Evolutionary conservation across 2,113 vertebrate species (phyloP).

Genomic region (Campylomormyrus tamandua): DNA sequence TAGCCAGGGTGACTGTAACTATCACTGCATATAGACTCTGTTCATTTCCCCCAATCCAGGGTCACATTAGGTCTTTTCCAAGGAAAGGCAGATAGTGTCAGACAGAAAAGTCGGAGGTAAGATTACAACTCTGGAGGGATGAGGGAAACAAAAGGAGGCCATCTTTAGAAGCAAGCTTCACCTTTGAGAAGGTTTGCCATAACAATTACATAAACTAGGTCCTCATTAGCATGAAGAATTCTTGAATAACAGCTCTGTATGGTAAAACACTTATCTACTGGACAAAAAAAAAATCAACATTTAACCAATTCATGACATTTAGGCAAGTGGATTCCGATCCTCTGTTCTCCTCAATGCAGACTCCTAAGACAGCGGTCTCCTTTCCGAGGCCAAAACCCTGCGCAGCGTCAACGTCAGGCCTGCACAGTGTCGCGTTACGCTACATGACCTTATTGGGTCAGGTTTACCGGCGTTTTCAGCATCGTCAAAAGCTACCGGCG

Average conservation of each 20-base stretch:
- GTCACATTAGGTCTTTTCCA: neutral
- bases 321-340: neutral
- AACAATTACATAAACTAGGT: neutral
- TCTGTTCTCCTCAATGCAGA: neutral
- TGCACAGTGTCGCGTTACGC: neutral
- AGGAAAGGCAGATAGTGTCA: neutral
- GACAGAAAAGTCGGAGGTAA: neutral
- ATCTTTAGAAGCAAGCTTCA: neutral
- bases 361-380: neutral
- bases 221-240: neutral
- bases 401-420: slow-evolving; percentile 11
- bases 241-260: neutral
- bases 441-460: slow-evolving; percentile 14
- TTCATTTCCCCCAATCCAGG: neutral
- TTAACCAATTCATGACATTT: neutral
- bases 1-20: neutral
- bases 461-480: neutral
- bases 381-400: neutral
- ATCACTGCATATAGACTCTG: neutral
- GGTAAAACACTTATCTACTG: neutral
- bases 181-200: neutral
- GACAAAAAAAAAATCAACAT: neutral
- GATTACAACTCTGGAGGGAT: neutral
- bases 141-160: neutral
- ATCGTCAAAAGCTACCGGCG: neutral